These are phyloP conservation scores for Ochlodes sylvanus DNA, from an alignment of 2,888 invertebrate species.

Conservation along the genomic window DNA sequence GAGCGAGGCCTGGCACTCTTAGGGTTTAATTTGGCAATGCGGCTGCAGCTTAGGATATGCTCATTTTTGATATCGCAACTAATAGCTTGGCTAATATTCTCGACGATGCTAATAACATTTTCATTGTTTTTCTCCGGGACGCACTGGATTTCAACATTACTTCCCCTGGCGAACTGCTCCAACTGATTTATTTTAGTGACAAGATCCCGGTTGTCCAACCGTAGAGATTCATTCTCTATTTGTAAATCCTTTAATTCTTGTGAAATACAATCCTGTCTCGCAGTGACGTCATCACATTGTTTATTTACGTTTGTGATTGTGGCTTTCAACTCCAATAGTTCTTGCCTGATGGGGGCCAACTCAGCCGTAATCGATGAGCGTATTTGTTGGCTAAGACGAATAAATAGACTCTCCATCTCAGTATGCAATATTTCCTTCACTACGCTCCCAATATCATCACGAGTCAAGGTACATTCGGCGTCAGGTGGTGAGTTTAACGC, in stretches of 20 bases:
- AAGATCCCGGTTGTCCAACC: not conserved
- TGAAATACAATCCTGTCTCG: not conserved
- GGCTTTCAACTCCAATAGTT: not conserved
- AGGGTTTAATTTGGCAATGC: constrained; percentile 13
- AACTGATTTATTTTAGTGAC: not conserved
- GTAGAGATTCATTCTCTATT: not conserved
- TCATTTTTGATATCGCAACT: not conserved
- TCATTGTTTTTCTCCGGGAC: constrained; percentile 4
- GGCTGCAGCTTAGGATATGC: not conserved
- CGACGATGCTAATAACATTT: not conserved
- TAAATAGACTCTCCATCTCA: not conserved
- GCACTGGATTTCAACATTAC: constrained; percentile 4
- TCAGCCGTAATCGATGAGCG: constrained; percentile 4
- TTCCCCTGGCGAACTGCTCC: not conserved
- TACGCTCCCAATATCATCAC: not conserved
- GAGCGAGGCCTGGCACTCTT: constrained; percentile 4
- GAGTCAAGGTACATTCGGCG: not conserved
- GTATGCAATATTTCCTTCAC: constrained; percentile 5
- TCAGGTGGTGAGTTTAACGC: constrained; percentile 7
- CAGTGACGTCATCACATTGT: not conserved
- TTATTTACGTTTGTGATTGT: not conserved
- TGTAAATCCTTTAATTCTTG: constrained; percentile 1
- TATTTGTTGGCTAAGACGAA: constrained; percentile 8
- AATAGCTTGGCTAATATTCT: not conserved
- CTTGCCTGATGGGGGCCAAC: not conserved